Evolutionary conservation across 35 echinoderm and acorn worm genomes (phyloP).

Genomic region (Patiria miniata): DNA sequence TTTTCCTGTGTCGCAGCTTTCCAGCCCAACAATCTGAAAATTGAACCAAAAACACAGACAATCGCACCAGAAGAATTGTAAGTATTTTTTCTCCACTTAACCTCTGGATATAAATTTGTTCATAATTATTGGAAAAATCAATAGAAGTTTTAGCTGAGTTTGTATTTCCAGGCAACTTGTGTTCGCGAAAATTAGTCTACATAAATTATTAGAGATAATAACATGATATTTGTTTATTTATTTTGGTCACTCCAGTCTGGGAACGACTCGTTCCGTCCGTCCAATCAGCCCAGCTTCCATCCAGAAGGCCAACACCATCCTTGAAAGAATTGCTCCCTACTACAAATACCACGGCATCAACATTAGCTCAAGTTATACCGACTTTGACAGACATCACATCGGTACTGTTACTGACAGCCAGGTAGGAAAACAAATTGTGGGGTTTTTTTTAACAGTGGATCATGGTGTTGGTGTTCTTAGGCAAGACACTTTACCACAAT

Average conservation of each 20-base stretch:
- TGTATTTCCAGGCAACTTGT: too few relatives aligned
- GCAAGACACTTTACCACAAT: too few relatives aligned
- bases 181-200: too few relatives aligned
- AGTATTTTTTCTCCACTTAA: conserved; percentile 56
- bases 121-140: too few relatives aligned
- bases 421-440: conserved; percentile 42
- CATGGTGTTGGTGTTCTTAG: not conserved
- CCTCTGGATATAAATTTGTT: too few relatives aligned
- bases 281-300: conserved; percentile 82
- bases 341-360: conserved; percentile 98
- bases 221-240: not conserved
- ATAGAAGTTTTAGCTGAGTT: too few relatives aligned
- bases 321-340: conserved; percentile 75
- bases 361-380: conserved; percentile 80
- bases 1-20: conserved; percentile 61
- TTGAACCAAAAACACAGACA: conserved; percentile 65
- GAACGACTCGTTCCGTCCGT: conserved; percentile 71
- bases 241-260: conserved; percentile 63
- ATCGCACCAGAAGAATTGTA: conserved; percentile 84
- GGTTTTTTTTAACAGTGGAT: not conserved
- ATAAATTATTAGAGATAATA: too few relatives aligned
- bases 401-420: conserved; percentile 93
- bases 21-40: conserved; percentile 67
- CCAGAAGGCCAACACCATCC: conserved; percentile 40
- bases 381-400: conserved; percentile 96